Evolutionary conservation across 1,140 invertebrate species (phyloP), one percentile per base, ranked within the genome.

Genomic region (Pteromalus puparum): DNA sequence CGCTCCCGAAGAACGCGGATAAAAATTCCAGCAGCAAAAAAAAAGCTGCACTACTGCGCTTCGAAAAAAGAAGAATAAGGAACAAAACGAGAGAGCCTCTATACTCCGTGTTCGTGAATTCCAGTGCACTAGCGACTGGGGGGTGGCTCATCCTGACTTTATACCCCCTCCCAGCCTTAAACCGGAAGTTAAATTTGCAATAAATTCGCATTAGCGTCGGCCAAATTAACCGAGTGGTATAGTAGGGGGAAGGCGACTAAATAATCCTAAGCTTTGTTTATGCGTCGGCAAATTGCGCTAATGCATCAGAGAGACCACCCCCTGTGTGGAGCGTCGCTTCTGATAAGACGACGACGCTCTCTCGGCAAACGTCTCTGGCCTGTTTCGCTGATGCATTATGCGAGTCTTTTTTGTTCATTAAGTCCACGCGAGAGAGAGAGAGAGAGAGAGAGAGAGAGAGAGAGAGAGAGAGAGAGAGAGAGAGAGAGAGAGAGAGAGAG

Each of bases 211-310:
- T 81, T 84, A 80, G 53, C 46, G 77, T 30, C 75, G 70, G 72
- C 53, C 61, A 86, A 84, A 83, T 86, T 81, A 86, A 83, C 82
- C 77, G 83, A 80, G 28, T 48, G 4, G 80, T 65, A 34, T 34
- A 74, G 67, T 65, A 68, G 67, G 81, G 34, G 76, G 81, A 87
- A 5, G 86, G 67, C 87, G 87, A 83, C 87, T 91, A 90, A 90
- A 91, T 91, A 90, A 91, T 88, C 48, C 81, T 87, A 87, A 88
- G 87, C 87, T 87, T 88, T 90, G 89, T 89, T 91, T 91, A 91
- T 90, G 87, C 88, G 88, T 87, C 89, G 90, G 87, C 89, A 87
- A 90, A 89, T 90, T 89, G 88, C 88, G 89, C 89, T 90, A 91
- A 90, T 91, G 90, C 87, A 26, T 76, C 42, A 53, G 26, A 10